Percentiles rank a stretch among this genome's conserved stretches.
These are phyloP conservation scores for Peromyscus maniculatus DNA, from an alignment of 2,113 vertebrate species.

Conservation along the genomic window DNA sequence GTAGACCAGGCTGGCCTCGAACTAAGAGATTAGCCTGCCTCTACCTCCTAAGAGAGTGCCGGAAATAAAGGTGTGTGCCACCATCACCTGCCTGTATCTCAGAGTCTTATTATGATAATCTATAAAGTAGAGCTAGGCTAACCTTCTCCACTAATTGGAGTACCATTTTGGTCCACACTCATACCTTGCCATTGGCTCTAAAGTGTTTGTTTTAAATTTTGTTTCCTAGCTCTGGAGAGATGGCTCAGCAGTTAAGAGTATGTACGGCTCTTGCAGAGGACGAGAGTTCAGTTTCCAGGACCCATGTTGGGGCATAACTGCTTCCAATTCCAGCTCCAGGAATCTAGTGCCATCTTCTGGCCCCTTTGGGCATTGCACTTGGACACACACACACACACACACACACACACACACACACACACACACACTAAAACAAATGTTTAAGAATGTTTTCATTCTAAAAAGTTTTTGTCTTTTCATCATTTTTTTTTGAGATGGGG, in stretches of 20 bases:
- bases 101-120: conserved; percentile 7
- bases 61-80: no score
- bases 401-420: not conserved
- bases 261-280: not conserved
- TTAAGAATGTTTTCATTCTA: not conserved
- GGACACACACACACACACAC: not conserved
- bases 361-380: not conserved
- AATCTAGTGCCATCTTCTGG: not conserved
- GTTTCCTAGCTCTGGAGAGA: not conserved
- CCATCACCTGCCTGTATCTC: not conserved
- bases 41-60: no score
- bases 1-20: no score
- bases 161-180: not conserved
- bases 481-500: not conserved
- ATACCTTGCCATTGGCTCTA: not conserved
- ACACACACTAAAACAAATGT: not conserved
- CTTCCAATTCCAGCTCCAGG: not conserved
- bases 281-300: not conserved
- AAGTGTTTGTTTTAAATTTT: not conserved
- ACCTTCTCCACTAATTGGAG: not conserved
- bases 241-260: not conserved
- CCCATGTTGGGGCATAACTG: not conserved
- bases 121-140: conserved; percentile 15
- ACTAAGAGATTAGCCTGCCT: no score
- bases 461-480: not conserved